These are phyloP conservation scores for Paramacrobiotus metropolitanus DNA, from an alignment of 1,140 invertebrate genomes.

Conservation along the genomic window DNA sequence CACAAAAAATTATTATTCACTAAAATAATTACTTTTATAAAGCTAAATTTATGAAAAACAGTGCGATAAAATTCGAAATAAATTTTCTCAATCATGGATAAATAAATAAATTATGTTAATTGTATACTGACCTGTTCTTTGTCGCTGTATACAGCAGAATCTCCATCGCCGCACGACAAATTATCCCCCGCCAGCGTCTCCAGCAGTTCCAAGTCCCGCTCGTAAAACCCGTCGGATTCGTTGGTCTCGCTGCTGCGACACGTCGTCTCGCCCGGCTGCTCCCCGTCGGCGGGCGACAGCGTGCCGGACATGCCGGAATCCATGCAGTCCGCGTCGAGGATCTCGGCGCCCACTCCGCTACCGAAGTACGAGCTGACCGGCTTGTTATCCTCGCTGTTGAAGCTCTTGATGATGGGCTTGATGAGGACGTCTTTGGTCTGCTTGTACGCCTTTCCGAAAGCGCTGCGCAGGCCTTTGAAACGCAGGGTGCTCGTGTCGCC, in stretches of 20 bases:
- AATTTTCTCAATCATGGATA: no score
- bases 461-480: not conserved
- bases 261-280: no score
- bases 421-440: not conserved
- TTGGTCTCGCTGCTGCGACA: no score
- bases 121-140: not conserved
- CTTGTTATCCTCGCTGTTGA: not conserved
- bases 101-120: no score
- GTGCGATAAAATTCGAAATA: no score
- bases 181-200: not conserved
- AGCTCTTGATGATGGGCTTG: not conserved
- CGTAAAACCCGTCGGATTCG: not conserved
- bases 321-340: not conserved
- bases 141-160: not conserved
- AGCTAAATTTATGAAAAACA: no score
- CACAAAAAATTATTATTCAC: no score
- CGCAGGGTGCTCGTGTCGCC: not conserved
- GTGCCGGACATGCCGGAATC: not conserved
- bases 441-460: not conserved
- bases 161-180: not conserved
- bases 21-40: no score
- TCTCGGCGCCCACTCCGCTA: not conserved
- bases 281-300: not conserved
- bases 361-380: not conserved
- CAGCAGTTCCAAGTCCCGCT: not conserved